Evolutionary conservation across 2,888 invertebrate genomes (phyloP).

Genomic region (Leptinotarsa peninsularis): DNA sequence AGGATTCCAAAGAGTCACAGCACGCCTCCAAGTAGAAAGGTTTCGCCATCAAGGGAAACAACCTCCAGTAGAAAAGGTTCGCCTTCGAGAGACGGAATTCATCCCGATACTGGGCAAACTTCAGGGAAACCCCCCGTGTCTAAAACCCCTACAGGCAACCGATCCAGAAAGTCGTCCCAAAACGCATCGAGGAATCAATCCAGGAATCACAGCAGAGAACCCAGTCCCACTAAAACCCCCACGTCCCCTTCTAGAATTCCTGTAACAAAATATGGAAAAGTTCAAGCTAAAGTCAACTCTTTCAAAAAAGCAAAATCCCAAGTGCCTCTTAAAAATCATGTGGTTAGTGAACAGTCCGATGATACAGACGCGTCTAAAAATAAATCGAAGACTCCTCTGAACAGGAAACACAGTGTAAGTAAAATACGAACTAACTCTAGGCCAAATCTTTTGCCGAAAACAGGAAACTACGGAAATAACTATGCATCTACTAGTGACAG

Average conservation of each 20-base stretch:
- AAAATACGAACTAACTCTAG: conserved; percentile 48
- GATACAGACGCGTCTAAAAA: conserved; percentile 49
- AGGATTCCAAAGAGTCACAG: conserved; percentile 59
- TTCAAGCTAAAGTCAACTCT: conserved; percentile 65
- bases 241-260: conserved; percentile 59
- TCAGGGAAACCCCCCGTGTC: conserved; percentile 47
- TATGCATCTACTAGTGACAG: conserved; percentile 51
- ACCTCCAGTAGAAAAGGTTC: conserved; percentile 55
- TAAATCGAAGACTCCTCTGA: conserved; percentile 39
- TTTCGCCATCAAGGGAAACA: conserved; percentile 54
- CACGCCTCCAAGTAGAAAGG: conserved; percentile 57
- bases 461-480: conserved; percentile 38
- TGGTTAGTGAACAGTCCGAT: conserved; percentile 54
- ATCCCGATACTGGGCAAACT: neutral
- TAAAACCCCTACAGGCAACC: conserved; percentile 16
- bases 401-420: conserved; percentile 54
- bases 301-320: conserved; percentile 61
- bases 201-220: conserved; percentile 56
- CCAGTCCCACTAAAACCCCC: conserved; percentile 58
- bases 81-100: conserved; percentile 48
- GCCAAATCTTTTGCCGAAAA: conserved; percentile 48
- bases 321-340: conserved; percentile 64
- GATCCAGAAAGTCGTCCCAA: conserved; percentile 49
- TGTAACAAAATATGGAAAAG: conserved; percentile 59
- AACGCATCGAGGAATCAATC: conserved; percentile 43